A percentile compares a stretch with the other conserved stretches of the same genome.
phyloP scores from a whole-genome alignment of 2,888 invertebrate genomes.

The Drosophila affinis region DNA sequence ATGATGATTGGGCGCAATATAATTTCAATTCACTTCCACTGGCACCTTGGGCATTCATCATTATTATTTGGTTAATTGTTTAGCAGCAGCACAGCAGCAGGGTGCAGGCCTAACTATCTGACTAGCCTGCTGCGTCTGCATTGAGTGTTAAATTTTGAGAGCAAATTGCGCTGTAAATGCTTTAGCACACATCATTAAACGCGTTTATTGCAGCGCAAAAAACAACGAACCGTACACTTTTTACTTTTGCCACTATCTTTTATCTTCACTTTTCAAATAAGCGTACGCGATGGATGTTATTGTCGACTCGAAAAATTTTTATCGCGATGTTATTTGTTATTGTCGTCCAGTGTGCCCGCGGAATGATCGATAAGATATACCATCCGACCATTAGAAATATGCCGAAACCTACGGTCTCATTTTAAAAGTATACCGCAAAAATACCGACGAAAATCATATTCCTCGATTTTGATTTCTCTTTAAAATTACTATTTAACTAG shows the following conservation, averaged over 20 bases:
- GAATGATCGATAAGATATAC: too few species aligned
- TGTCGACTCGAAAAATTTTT: too few species aligned
- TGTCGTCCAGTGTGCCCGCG: too few species aligned
- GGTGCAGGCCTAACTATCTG: slow-evolving; percentile 22
- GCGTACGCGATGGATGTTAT: slow-evolving; percentile 10
- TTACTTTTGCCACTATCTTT: slow-evolving; percentile 7
- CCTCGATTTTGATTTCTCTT: too few species aligned
- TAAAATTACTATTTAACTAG: too few species aligned
- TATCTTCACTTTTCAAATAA: neutral
- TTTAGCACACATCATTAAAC: slow-evolving; percentile 32
- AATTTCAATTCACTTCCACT: slow-evolving; percentile 63
- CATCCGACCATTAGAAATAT: too few species aligned
- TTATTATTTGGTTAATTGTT: slow-evolving; percentile 1
- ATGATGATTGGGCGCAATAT: slow-evolving; percentile 56
- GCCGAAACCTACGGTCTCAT: too few species aligned
- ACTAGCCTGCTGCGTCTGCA: neutral
- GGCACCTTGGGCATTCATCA: slow-evolving; percentile 16
- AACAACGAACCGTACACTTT: slow-evolving; percentile 1
- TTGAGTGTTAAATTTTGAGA: slow-evolving; percentile 14
- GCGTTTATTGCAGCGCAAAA: slow-evolving; percentile 22
- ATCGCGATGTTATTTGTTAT: too few species aligned
- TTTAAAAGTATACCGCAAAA: too few species aligned
- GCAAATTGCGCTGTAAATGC: slow-evolving; percentile 3
- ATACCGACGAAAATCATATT: too few species aligned
- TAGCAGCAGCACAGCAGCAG: neutral